These are phyloP conservation scores for Indicator maculatus DNA, from an alignment of 2,113 vertebrate species.

Conservation along the genomic window DNA sequence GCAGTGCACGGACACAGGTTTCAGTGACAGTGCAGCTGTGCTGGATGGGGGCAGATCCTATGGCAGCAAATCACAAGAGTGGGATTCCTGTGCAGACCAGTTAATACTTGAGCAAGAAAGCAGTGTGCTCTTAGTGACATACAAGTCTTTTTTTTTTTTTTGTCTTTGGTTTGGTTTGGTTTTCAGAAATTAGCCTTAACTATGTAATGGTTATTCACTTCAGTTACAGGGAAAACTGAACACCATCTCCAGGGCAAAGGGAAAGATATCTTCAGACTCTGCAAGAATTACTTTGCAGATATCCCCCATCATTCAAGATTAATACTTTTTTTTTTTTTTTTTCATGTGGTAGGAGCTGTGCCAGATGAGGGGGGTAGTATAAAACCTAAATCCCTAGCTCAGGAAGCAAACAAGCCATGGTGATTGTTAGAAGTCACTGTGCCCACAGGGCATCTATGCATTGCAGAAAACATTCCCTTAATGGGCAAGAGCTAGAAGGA, in stretches of 20 bases:
- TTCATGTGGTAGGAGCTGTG: neutral
- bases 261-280: neutral
- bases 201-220: neutral
- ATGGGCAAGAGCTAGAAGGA: slow-evolving; percentile 51
- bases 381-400: slow-evolving; percentile 44
- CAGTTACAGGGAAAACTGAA: neutral
- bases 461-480: slow-evolving; percentile 34
- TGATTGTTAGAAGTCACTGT: slow-evolving; percentile 22
- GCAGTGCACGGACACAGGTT: neutral
- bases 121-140: neutral
- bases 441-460: slow-evolving; percentile 58
- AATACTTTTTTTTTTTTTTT: neutral
- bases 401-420: slow-evolving; percentile 56
- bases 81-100: neutral
- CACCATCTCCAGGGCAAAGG: neutral
- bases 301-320: neutral
- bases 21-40: neutral
- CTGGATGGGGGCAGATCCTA: neutral
- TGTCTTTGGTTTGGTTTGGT: neutral
- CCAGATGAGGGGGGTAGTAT: neutral
- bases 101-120: neutral
- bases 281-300: neutral
- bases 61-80: neutral
- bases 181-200: neutral
- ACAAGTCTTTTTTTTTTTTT: neutral